A percentile compares a stretch with the other conserved stretches of the same genome.
Conservation (phyloP, 2,797 vertebrate species). For the Fistularia commersonii region DNA sequence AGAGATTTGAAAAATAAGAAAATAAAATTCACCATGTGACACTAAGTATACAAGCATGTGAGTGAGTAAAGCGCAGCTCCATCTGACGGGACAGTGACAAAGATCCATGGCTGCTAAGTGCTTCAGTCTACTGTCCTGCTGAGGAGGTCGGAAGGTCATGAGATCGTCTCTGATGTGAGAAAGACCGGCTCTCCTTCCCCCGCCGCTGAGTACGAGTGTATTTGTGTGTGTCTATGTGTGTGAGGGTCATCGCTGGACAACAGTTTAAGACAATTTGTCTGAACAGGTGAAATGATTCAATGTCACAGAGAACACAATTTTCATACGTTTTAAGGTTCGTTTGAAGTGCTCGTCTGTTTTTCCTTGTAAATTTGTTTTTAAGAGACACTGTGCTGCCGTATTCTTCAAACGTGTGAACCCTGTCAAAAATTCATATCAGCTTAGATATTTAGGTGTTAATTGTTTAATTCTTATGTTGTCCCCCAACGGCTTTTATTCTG, state of each 20-base stretch:
- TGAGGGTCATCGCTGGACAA: slow-evolving; percentile 23
- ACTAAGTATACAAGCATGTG: no score
- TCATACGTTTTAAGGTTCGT: slow-evolving; percentile 7
- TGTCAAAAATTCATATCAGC: background rate
- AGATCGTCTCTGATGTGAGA: slow-evolving; percentile 70
- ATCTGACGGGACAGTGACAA: background rate
- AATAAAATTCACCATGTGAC: no score
- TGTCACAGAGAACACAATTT: slow-evolving; percentile 1
- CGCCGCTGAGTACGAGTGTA: no score
- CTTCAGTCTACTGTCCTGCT: slow-evolving; percentile 64
- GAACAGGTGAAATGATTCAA: slow-evolving; percentile 28
- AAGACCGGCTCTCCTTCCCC: background rate
- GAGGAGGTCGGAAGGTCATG: slow-evolving; percentile 56
- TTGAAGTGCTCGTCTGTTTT: slow-evolving; percentile 20
- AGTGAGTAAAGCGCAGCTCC: no score
- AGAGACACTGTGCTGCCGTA: background rate
- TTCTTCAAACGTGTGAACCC: background rate
- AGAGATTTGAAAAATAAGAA: no score
- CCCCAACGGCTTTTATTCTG: no score
- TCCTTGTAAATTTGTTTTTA: background rate
- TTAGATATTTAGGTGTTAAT: no score
- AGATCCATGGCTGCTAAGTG: slow-evolving; percentile 1
- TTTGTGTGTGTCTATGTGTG: no score
- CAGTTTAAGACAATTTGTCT: slow-evolving; percentile 36
- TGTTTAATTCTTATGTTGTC: no score